Evolutionary conservation across 2,888 invertebrate species (phyloP).

Genomic region (Alloplasta piceator): DNA sequence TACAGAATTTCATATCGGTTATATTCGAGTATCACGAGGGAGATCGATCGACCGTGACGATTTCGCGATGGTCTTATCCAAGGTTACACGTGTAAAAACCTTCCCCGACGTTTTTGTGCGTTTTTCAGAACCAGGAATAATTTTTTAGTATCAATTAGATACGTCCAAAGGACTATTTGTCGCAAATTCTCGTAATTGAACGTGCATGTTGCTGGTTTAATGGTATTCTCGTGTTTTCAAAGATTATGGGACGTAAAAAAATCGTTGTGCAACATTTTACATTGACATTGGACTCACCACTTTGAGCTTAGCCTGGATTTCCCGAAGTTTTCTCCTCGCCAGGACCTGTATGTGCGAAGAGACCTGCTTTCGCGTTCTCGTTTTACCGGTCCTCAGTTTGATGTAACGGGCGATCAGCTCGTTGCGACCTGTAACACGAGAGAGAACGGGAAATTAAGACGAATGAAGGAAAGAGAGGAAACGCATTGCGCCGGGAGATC

Average conservation of each 20-base stretch:
- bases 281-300: constrained; percentile 89
- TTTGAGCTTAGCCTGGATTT: constrained; percentile 99
- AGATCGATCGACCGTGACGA: constrained; percentile 44
- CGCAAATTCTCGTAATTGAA: neutral
- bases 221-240: neutral
- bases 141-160: neutral
- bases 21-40: constrained; percentile 13
- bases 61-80: constrained; percentile 39
- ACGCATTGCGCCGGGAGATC: neutral
- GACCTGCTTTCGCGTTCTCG: constrained; percentile 99
- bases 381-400: constrained; percentile 99
- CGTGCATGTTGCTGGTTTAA: neutral
- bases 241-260: neutral
- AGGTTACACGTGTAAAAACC: neutral
- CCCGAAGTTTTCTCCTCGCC: constrained; percentile 98
- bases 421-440: constrained; percentile 94
- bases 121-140: neutral
- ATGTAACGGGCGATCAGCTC: constrained; percentile 99
- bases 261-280: neutral
- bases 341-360: constrained; percentile 99
- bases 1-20: constrained; percentile 29
- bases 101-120: constrained; percentile 7
- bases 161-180: neutral
- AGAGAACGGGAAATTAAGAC: neutral
- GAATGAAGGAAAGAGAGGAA: constrained; percentile 44